These are phyloP conservation scores for Synanthedon andrenaeformis DNA, from an alignment of 2,888 invertebrate species.

Conservation along the genomic window DNA sequence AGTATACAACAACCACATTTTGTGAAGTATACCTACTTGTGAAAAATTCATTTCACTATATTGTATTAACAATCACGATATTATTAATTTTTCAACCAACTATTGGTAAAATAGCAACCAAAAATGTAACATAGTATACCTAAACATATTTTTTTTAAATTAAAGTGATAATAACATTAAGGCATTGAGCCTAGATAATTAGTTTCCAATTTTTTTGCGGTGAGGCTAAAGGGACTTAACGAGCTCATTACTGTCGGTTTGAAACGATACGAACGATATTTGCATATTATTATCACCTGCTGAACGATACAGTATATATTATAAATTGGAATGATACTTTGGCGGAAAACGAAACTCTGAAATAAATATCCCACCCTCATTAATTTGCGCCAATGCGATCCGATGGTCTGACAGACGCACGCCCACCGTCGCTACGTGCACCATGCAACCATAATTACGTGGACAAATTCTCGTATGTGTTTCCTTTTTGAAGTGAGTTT, in stretches of 20 bases:
- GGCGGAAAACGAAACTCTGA: conserved; percentile 44
- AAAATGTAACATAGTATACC: too few species aligned
- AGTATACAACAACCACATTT: too few species aligned
- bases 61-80: too few species aligned
- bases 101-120: too few species aligned
- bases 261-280: conserved; percentile 18
- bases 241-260: conserved; percentile 35
- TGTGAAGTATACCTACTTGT: too few species aligned
- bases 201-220: not conserved
- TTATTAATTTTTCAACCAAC: too few species aligned
- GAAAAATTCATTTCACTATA: too few species aligned
- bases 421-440: conserved; percentile 24
- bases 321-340: not conserved
- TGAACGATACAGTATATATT: conserved; percentile 12
- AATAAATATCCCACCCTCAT: conserved; percentile 66
- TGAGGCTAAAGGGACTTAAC: conserved; percentile 20
- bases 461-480: not conserved
- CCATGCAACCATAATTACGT: conserved; percentile 6
- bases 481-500: not conserved
- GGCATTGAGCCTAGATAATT: not conserved
- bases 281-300: conserved; percentile 24
- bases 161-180: not conserved
- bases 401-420: conserved; percentile 43
- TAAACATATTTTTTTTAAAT: too few species aligned
- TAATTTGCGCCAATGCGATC: conserved; percentile 65